These are phyloP conservation scores for Hymenopus coronatus DNA, from an alignment of 2,888 invertebrate species.

Conservation along the genomic window DNA sequence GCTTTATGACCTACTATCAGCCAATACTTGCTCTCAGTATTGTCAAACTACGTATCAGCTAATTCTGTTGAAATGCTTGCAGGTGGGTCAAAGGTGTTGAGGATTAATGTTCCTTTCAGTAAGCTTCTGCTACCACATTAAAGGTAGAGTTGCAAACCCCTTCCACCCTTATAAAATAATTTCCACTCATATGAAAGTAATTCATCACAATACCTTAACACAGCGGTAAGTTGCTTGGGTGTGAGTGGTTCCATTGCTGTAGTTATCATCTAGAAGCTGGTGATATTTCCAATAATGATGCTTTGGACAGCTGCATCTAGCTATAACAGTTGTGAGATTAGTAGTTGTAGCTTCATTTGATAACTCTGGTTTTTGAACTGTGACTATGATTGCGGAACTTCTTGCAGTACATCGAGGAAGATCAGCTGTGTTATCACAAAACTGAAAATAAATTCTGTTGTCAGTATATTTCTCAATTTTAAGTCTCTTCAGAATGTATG, in stretches of 20 bases:
- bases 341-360: not conserved
- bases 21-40: too few relatives aligned
- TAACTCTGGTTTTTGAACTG: conserved; percentile 36
- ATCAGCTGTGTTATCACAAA: conserved; percentile 49
- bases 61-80: too few relatives aligned
- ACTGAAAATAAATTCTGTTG: conserved; percentile 46
- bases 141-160: too few relatives aligned
- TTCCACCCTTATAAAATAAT: too few relatives aligned
- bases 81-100: too few relatives aligned
- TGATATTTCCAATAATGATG: conserved; percentile 54
- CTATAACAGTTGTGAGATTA: not conserved
- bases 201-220: conserved; percentile 36
- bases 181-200: too few relatives aligned
- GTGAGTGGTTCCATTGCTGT: conserved; percentile 40
- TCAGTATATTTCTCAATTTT: not conserved
- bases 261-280: conserved; percentile 4
- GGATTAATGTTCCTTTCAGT: too few relatives aligned
- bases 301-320: conserved; percentile 46
- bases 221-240: conserved; percentile 49
- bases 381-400: conserved; percentile 48
- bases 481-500: not conserved
- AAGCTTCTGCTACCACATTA: too few relatives aligned
- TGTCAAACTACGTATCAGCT: too few relatives aligned
- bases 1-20: too few relatives aligned
- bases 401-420: conserved; percentile 37